Evolutionary conservation across 2,888 invertebrate genomes (phyloP).

Genomic region (Hyposoter dolosus): DNA sequence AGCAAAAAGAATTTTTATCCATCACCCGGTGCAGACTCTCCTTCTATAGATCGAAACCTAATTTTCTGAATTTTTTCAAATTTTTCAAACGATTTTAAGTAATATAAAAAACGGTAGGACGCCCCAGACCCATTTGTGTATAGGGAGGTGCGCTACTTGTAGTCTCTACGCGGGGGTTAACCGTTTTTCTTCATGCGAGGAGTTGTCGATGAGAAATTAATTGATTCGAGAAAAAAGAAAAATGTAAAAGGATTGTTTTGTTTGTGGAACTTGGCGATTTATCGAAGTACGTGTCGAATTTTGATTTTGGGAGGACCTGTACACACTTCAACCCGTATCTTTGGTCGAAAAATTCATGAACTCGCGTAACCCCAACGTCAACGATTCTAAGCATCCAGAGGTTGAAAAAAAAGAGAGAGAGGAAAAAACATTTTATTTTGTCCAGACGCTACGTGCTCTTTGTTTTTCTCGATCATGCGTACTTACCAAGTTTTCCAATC

Average conservation of each 20-base stretch:
- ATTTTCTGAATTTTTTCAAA: no score
- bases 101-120: no score
- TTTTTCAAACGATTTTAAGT: no score
- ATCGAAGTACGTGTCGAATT: neutral
- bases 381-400: constrained; percentile 4
- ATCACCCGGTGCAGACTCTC: no score
- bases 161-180: no score
- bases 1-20: no score
- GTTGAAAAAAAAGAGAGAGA: neutral
- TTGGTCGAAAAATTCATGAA: constrained; percentile 23
- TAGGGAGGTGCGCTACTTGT: no score
- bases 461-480: constrained; percentile 26
- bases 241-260: neutral
- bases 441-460: constrained; percentile 12
- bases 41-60: no score
- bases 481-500: constrained; percentile 31
- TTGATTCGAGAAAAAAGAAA: neutral
- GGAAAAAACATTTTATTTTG: constrained; percentile 35
- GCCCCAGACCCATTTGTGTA: no score
- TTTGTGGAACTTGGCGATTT: neutral
- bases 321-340: constrained; percentile 10
- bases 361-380: constrained; percentile 34
- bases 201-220: no score
- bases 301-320: neutral
- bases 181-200: no score